Evolutionary conservation across 2,797 vertebrate genomes (phyloP), one percentile per base, ranked within the genome.

Genomic region (Chelonia mydas): DNA sequence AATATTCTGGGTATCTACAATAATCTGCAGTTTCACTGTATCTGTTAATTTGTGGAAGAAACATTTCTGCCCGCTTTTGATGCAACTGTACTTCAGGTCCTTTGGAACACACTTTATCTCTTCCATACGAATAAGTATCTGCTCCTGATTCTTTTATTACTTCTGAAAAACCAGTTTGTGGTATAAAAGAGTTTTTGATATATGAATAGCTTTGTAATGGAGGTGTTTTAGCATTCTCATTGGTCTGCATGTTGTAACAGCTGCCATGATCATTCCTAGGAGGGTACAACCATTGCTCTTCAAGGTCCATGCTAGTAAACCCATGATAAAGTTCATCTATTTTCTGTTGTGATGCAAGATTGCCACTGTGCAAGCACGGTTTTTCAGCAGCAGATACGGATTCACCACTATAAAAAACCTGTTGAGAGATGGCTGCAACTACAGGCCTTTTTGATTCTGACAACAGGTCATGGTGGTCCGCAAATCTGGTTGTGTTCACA

Each of bases 211-310:
- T 98, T 95, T 99, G 98, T 93, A 98, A 98, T 0, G 97, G 97
- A 78, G 98, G 88, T 83, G 98, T 96, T 96, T 98, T 98, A 61
- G 96, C 49, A 84, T 96, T 96, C 91, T 98, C 98, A 83, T 94
- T 98, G 87, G 97, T 78, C 94, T 97, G 96, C 47, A 96, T 17
- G 81, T 53, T 97, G 55, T 97, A 98, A 88, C 87, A 95, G 57
- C 97, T 98, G 90, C 96, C 96, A 92, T 97, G 98, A 96, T 98
- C 98, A 23, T 97, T 98, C 90, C 97, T 96, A 91, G 98, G 91
- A 90, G 98, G 96, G 94, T 98, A 98, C 86, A 97, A 94, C 98
- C 98, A 98, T 49, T 98, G 98, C 84, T 99, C 98, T 94, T 98
- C 98, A 87, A 98, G 96, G 89, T 98, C 97, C 93, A 98, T 93